phyloP scores from a whole-genome alignment of 2,113 vertebrate species.

The Psammodynastes pulverulentus region DNA sequence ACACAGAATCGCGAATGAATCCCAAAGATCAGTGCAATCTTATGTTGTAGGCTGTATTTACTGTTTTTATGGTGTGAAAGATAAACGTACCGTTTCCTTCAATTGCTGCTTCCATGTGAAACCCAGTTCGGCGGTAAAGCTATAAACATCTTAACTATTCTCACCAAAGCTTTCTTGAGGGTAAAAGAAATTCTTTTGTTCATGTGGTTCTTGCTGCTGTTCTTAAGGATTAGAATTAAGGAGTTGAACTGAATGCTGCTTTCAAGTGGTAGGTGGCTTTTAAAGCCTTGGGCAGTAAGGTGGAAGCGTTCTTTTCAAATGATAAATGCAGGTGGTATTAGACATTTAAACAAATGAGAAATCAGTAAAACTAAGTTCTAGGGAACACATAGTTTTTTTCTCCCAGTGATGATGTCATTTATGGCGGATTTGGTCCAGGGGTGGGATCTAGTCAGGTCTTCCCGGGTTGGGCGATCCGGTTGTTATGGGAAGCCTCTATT shows the following conservation, averaged over 20 bases:
- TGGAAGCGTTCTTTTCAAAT: neutral
- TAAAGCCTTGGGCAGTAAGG: neutral
- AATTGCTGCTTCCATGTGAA: neutral
- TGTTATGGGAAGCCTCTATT: too few relatives aligned
- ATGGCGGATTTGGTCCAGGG: too few relatives aligned
- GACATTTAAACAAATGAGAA: neutral
- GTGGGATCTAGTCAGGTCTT: too few relatives aligned
- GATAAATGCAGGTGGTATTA: neutral
- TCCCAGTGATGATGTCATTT: neutral
- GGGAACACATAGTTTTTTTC: neutral
- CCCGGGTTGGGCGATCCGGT: too few relatives aligned
- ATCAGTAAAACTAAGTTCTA: neutral
- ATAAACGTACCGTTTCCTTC: neutral
- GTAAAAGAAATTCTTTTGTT: neutral
- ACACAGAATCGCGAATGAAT: neutral
- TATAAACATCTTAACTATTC: neutral
- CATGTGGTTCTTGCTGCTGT: neutral
- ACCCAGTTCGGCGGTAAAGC: neutral
- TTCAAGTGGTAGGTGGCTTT: neutral
- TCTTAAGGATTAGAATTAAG: neutral
- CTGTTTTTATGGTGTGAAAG: neutral
- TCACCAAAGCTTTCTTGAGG: neutral
- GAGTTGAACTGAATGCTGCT: neutral
- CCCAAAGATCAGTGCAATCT: neutral
- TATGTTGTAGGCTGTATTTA: neutral